phyloP scores from a whole-genome alignment of 2,113 vertebrate genomes.

The Azemiops feae region DNA sequence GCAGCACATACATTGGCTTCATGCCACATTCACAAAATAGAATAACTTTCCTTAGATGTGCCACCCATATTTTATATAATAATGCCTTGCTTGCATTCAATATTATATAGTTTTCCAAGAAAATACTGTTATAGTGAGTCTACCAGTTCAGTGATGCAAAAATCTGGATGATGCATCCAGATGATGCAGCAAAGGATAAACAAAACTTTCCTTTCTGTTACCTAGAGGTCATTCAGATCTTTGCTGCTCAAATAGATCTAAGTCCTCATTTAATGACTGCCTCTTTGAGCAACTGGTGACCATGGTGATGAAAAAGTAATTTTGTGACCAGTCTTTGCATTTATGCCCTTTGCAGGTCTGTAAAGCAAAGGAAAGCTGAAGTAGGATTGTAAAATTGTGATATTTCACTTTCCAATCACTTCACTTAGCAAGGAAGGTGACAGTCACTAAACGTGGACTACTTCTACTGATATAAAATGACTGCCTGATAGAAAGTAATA shows the following conservation, averaged over 20 bases:
- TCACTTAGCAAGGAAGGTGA: neutral
- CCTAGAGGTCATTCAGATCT: neutral
- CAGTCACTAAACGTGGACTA: neutral
- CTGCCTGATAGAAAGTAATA: neutral
- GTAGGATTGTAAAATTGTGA: neutral
- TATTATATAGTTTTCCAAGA: constrained; percentile 11
- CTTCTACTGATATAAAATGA: neutral
- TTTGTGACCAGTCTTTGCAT: neutral
- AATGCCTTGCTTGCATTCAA: neutral
- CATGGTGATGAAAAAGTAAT: neutral
- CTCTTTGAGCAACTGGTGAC: neutral
- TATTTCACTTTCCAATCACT: neutral
- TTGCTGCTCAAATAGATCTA: neutral
- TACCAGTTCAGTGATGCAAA: neutral
- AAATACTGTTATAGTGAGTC: neutral
- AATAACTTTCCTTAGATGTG: constrained; percentile 27
- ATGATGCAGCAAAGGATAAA: neutral
- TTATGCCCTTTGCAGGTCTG: neutral
- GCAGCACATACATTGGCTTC: constrained; percentile 27
- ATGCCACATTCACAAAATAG: neutral
- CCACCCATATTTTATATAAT: constrained; percentile 28
- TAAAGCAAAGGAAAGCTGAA: neutral
- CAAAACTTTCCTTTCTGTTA: neutral
- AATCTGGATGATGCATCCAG: neutral
- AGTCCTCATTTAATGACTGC: neutral